Evolutionary conservation across 1,140 invertebrate genomes (phyloP).

Genomic region (Elysia chlorotica): DNA sequence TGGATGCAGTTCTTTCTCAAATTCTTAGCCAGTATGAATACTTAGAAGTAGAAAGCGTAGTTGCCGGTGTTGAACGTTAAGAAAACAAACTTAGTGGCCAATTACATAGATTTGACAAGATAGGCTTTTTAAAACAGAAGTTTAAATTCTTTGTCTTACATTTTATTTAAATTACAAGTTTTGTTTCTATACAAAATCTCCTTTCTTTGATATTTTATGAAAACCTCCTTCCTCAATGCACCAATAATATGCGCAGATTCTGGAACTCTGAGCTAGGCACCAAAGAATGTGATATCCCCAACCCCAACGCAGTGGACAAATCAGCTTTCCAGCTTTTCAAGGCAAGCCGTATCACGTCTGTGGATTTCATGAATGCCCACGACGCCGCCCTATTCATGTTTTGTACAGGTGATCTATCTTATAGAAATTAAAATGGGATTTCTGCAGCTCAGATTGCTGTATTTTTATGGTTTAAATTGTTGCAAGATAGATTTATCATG

Average conservation of each 20-base stretch:
- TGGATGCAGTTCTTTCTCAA: too few species aligned
- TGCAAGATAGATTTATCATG: too few species aligned
- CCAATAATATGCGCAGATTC: constrained; percentile 62
- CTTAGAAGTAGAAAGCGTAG: too few species aligned
- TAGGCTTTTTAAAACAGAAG: not conserved
- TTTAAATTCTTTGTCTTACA: not conserved
- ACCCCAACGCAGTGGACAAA: constrained; percentile 47
- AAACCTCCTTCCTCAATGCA: too few species aligned
- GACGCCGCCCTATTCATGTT: constrained; percentile 76
- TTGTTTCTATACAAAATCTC: not conserved
- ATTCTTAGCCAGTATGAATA: too few species aligned
- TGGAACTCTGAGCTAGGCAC: constrained; percentile 65
- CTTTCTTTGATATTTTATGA: constrained; percentile 13
- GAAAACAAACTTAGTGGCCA: too few species aligned
- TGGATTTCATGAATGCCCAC: constrained; percentile 90
- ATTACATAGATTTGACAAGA: too few species aligned
- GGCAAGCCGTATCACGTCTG: constrained; percentile 73
- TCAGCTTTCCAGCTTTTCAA: constrained; percentile 6
- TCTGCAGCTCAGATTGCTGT: too few species aligned
- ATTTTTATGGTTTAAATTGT: too few species aligned
- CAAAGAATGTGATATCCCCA: constrained; percentile 54
- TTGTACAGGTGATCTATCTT: constrained; percentile 67
- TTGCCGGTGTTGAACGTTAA: too few species aligned
- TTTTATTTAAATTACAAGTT: not conserved
- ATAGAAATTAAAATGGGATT: too few species aligned